These are phyloP conservation scores for Albula glossodonta DNA, from an alignment of 2,113 vertebrate genomes.

Conservation along the genomic window DNA sequence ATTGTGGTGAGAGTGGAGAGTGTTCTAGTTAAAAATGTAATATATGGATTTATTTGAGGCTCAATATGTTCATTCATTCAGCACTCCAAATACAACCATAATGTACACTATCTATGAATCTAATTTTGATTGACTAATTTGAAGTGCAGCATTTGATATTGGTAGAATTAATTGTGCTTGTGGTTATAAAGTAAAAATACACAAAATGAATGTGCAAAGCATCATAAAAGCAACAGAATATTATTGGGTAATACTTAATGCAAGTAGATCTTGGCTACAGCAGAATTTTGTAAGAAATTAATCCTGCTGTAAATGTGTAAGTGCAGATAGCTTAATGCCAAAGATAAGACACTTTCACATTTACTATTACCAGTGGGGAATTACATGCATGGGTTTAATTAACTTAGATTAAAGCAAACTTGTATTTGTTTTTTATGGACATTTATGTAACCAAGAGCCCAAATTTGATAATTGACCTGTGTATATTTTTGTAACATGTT, in stretches of 20 bases:
- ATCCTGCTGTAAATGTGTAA: background rate
- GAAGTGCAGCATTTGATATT: too few relatives aligned
- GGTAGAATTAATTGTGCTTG: too few relatives aligned
- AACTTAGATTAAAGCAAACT: background rate
- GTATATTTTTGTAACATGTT: background rate
- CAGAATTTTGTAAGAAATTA: background rate
- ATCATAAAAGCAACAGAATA: background rate
- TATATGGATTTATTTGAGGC: background rate
- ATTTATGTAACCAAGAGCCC: background rate
- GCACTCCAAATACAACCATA: background rate
- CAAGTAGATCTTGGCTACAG: background rate
- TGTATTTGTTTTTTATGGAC: background rate
- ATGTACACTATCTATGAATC: background rate
- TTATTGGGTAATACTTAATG: background rate
- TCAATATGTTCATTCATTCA: background rate
- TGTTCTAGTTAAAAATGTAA: background rate
- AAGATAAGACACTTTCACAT: background rate
- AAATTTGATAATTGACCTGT: background rate
- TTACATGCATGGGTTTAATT: background rate
- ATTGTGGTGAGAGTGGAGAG: background rate
- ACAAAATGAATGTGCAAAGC: background rate
- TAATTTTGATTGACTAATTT: too few relatives aligned
- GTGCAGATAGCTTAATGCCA: background rate
- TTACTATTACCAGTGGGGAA: background rate
- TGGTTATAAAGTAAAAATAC: too few relatives aligned